phyloP scores from a whole-genome alignment of 2,797 vertebrate genomes.

The Lycodopsis pacificus region DNA sequence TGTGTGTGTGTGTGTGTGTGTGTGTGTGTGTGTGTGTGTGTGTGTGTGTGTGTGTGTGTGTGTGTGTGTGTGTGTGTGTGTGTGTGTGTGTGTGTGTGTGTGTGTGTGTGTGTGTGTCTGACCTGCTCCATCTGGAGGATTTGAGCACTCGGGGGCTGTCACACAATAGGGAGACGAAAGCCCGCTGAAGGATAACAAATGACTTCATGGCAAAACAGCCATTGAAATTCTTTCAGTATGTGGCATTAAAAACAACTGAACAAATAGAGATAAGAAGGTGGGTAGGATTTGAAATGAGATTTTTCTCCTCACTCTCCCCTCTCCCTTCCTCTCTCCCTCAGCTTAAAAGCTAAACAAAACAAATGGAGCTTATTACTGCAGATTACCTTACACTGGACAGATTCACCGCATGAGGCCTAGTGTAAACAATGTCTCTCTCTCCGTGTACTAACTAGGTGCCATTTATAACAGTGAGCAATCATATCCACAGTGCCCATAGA shows the following conservation, averaged over 20 bases:
- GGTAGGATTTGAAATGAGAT: conserved; percentile 98
- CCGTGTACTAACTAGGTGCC: conserved; percentile 83
- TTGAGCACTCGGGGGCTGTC: conserved; percentile 93
- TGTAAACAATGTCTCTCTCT: conserved; percentile 88
- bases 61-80: conserved; percentile 25
- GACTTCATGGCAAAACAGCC: conserved; percentile 99
- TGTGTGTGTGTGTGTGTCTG: conserved; percentile 79
- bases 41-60: conserved; percentile 78
- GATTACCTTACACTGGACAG: conserved; percentile 91
- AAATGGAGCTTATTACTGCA: conserved; percentile 92
- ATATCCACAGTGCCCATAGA: conserved; percentile 78
- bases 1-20: conserved; percentile 16
- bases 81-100: conserved; percentile 21
- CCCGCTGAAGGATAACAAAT: conserved; percentile 99
- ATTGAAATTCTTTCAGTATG: conserved; percentile 99
- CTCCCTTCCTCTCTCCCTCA: conserved; percentile 80
- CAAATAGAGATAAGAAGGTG: conserved; percentile 99
- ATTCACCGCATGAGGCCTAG: conserved; percentile 87
- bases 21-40: conserved; percentile 25
- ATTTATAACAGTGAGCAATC: conserved; percentile 88
- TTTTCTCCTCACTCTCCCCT: conserved; percentile 79
- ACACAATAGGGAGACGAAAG: conserved; percentile 98
- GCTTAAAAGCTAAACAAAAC: conserved; percentile 94
- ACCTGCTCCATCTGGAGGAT: conserved; percentile 97
- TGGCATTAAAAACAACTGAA: conserved; percentile 99